phyloP scores from a whole-genome alignment of 1,140 invertebrate species.

The Panonychus citri region DNA sequence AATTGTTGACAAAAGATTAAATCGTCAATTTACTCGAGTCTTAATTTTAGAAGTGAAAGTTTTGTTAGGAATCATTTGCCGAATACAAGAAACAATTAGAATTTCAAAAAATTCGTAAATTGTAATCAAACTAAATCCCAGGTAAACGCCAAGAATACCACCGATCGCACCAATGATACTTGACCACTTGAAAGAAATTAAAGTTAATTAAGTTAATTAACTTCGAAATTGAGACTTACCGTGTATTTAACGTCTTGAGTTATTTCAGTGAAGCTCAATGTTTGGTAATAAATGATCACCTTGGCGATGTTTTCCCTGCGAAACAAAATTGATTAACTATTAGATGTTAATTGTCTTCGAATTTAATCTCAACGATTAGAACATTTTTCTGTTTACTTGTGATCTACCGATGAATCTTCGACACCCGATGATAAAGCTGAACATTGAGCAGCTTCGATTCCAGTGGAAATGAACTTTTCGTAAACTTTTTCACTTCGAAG shows the following conservation, averaged over 20 bases:
- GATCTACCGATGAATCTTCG: not conserved
- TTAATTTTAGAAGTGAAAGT: no score
- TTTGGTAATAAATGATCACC: conserved; percentile 9
- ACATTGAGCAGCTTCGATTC: conserved; percentile 9
- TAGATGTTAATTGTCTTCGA: not conserved
- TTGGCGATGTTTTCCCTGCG: conserved; percentile 7
- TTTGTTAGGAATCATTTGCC: no score
- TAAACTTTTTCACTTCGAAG: conserved; percentile 6
- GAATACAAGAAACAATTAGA: not conserved
- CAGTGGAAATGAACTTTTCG: conserved; percentile 11
- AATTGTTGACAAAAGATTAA: no score
- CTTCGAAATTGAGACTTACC: not conserved
- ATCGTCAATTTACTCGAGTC: no score
- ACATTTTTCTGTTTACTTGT: not conserved
- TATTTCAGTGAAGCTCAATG: conserved; percentile 8
- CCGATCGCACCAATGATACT: conserved; percentile 7
- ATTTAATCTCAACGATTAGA: not conserved
- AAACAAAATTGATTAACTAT: not conserved
- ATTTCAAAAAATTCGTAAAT: conserved; percentile 9
- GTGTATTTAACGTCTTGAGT: conserved; percentile 10
- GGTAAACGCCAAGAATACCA: conserved; percentile 9
- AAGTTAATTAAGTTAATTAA: no score
- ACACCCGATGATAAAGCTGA: conserved; percentile 5
- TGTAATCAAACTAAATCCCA: conserved; percentile 8
- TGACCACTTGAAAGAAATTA: not conserved